Evolutionary conservation across 2,113 vertebrate genomes (phyloP).

Genomic region (Platycercus adscitus): DNA sequence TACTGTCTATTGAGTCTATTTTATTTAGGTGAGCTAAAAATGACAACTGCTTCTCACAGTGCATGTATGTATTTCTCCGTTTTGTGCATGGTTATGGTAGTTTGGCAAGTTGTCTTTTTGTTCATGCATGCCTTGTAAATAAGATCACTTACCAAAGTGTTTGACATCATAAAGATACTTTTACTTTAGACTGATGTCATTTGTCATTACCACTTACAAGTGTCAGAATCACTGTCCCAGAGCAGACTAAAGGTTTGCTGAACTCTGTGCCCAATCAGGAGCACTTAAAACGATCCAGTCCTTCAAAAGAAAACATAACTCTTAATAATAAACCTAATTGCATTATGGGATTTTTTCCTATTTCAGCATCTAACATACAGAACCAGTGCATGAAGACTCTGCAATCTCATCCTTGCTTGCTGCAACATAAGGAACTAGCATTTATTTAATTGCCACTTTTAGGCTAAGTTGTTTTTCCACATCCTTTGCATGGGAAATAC

Average conservation of each 20-base stretch:
- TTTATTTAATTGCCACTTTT: neutral
- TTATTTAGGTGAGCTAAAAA: neutral
- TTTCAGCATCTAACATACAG: neutral
- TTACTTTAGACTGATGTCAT: neutral
- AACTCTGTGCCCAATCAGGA: neutral
- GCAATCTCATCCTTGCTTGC: neutral
- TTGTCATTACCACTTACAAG: neutral
- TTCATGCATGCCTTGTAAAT: neutral
- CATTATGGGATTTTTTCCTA: neutral
- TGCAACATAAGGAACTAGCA: neutral
- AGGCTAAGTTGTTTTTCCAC: neutral
- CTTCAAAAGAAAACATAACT: neutral
- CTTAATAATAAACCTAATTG: neutral
- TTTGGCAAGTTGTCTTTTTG: neutral
- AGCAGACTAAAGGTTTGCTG: neutral
- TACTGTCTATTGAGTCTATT: neutral
- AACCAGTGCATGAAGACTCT: neutral
- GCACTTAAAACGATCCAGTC: neutral
- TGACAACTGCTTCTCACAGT: neutral
- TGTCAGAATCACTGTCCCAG: neutral
- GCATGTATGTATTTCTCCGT: rapidly evolving
- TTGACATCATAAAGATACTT: neutral
- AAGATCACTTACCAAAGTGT: neutral
- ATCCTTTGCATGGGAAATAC: neutral
- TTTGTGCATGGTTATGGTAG: rapidly evolving